phyloP scores from a whole-genome alignment of 1,140 invertebrate species.

The Heliconius hermathena region DNA sequence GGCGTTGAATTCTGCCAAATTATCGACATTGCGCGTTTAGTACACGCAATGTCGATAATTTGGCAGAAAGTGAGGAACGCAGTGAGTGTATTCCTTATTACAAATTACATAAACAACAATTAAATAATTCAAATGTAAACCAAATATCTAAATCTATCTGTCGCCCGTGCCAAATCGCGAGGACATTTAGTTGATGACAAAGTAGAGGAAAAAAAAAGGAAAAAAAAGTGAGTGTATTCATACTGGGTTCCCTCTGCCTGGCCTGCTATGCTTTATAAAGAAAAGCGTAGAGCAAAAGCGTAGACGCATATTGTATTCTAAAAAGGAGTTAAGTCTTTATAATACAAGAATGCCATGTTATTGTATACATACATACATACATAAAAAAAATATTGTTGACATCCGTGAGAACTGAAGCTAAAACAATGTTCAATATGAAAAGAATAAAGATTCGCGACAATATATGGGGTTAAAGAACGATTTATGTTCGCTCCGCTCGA shows the following conservation, averaged over 20 bases:
- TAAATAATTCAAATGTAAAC: no score
- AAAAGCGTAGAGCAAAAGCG: no score
- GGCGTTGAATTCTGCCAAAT: no score
- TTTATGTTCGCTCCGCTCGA: conserved; percentile 20
- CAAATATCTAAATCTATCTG: no score
- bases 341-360: background rate
- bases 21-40: no score
- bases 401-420: conserved; percentile 14
- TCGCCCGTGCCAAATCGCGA: no score
- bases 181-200: no score
- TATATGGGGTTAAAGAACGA: conserved; percentile 23
- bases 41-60: no score
- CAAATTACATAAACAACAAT: no score
- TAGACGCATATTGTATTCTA: background rate
- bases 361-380: background rate
- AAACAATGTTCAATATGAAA: conserved; percentile 21
- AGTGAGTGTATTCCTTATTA: background rate
- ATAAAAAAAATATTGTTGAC: background rate
- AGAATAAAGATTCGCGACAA: conserved; percentile 13
- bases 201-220: no score
- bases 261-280: background rate
- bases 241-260: background rate
- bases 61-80: no score
- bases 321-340: no score
- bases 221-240: background rate